Evolutionary conservation across 2,797 vertebrate species (phyloP).

Genomic region (Peromyscus attwateri): DNA sequence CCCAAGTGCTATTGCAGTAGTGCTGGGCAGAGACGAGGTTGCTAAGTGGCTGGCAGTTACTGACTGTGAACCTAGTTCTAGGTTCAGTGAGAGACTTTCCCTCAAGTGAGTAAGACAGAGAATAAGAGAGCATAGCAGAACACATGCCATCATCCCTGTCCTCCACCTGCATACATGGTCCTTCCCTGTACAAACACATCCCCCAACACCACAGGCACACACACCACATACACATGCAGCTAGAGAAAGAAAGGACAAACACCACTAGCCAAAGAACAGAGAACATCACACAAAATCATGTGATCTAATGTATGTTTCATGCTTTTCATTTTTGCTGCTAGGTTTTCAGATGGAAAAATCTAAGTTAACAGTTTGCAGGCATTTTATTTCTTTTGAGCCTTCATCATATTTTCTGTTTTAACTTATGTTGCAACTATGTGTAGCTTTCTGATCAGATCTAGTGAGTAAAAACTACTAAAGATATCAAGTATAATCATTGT

Average conservation of each 20-base stretch:
- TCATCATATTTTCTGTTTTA: slow-evolving; percentile 46
- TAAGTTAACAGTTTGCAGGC: neutral
- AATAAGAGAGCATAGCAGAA: neutral
- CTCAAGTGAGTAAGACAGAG: neutral
- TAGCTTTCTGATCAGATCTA: slow-evolving; percentile 12
- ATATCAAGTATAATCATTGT: slow-evolving; percentile 5
- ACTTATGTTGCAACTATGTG: neutral
- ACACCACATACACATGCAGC: neutral
- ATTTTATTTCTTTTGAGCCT: slow-evolving; percentile 13
- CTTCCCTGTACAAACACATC: neutral
- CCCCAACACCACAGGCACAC: neutral
- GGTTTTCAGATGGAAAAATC: neutral
- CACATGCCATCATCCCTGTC: neutral
- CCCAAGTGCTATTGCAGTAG: neutral
- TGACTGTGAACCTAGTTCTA: neutral
- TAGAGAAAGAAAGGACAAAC: neutral
- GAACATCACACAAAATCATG: neutral
- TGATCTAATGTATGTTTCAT: neutral
- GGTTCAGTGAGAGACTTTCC: neutral
- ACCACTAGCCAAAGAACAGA: neutral
- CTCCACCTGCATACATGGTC: neutral
- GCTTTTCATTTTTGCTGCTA: neutral
- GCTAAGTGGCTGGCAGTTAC: fast-evolving
- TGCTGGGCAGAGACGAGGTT: neutral
- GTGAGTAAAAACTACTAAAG: neutral